Conservation (phyloP, 2,113 vertebrate species). For the Sterna hirundo region DNA sequence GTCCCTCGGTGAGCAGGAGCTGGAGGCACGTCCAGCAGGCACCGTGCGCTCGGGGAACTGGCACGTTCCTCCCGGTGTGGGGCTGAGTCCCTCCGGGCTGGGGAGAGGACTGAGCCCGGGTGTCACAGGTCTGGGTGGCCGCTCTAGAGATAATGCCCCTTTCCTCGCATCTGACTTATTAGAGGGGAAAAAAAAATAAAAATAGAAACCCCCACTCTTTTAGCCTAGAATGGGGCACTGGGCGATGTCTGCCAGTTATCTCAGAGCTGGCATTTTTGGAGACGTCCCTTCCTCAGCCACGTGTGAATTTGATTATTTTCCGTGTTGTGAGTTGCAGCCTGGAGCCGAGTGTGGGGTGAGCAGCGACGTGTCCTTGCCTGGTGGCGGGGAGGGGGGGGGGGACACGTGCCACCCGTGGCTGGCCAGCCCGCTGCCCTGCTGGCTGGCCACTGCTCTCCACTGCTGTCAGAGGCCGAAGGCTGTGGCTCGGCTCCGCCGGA, state of each 20-base stretch:
- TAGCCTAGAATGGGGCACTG: background rate
- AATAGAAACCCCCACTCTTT: rapidly evolving
- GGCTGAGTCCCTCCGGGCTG: background rate
- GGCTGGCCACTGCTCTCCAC: background rate
- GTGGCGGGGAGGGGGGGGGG: rapidly evolving
- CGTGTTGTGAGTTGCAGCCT: background rate
- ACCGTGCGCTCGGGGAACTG: rapidly evolving
- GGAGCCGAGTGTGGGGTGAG: background rate
- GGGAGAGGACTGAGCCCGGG: background rate
- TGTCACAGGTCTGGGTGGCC: background rate
- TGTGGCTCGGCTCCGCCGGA: background rate
- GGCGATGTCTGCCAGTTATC: rapidly evolving
- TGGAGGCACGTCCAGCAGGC: background rate
- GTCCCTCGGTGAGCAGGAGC: background rate
- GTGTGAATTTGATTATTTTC: background rate
- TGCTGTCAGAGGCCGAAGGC: background rate
- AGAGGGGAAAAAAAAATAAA: background rate
- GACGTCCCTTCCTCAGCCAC: background rate
- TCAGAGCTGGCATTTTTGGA: background rate
- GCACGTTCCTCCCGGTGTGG: background rate
- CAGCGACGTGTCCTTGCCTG: background rate
- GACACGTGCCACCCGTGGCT: background rate
- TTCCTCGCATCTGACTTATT: background rate
- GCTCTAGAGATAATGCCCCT: background rate
- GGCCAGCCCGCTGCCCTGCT: background rate